A percentile compares a stretch with the other conserved stretches of the same genome.
Conservation (phyloP, 2,888 invertebrate genomes). For the Drosophila stalkeri region DNA sequence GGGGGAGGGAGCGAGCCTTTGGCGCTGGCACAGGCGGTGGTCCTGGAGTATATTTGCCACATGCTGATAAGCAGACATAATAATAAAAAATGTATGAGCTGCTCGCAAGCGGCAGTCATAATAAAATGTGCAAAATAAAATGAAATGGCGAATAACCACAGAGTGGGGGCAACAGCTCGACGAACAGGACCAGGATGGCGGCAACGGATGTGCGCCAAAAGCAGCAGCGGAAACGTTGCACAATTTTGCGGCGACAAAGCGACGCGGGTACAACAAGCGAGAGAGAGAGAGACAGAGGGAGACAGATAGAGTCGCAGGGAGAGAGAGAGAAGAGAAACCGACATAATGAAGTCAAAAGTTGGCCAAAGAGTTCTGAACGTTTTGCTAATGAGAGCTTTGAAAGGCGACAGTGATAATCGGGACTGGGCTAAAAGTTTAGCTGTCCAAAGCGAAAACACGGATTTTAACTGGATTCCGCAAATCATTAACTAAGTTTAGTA, state of each 20-base stretch:
- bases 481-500: background rate
- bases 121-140: slow-evolving; percentile 79
- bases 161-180: slow-evolving; percentile 24
- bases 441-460: slow-evolving; percentile 13
- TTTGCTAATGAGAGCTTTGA: slow-evolving; percentile 74
- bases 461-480: slow-evolving; percentile 25
- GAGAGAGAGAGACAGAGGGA: background rate
- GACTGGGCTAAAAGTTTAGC: slow-evolving; percentile 35
- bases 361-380: slow-evolving; percentile 73
- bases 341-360: slow-evolving; percentile 79
- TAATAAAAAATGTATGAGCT: slow-evolving; percentile 78
- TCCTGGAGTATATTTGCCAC: slow-evolving; percentile 76
- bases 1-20: slow-evolving; percentile 14
- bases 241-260: slow-evolving; percentile 74
- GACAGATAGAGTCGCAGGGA: too few relatives aligned
- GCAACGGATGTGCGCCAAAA: slow-evolving; percentile 76
- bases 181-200: slow-evolving; percentile 55
- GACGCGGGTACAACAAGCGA: slow-evolving; percentile 17
- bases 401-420: slow-evolving; percentile 72
- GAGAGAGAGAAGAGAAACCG: slow-evolving; percentile 45
- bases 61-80: slow-evolving; percentile 79
- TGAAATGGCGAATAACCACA: slow-evolving; percentile 73
- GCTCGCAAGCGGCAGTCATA: slow-evolving; percentile 72
- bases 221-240: slow-evolving; percentile 76
- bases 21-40: slow-evolving; percentile 42